phyloP scores from a whole-genome alignment of 2,113 vertebrate species.

The Melanerpes formicivorus region DNA sequence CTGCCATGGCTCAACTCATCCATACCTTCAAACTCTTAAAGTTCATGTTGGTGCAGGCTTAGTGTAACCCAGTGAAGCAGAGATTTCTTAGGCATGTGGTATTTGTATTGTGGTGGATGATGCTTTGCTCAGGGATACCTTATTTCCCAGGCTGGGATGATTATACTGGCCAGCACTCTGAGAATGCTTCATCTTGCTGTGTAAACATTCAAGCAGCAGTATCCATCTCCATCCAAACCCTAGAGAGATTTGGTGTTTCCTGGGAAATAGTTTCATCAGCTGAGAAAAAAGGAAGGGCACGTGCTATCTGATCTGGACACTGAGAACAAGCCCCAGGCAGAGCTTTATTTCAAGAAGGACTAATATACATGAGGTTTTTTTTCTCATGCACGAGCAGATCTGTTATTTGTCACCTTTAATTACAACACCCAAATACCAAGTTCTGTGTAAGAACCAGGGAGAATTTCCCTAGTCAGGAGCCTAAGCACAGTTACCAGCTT shows the following conservation, averaged over 20 bases:
- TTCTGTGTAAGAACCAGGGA: not conserved
- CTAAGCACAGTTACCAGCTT: not conserved
- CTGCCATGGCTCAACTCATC: not conserved
- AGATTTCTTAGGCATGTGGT: fast-evolving
- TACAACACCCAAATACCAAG: not conserved
- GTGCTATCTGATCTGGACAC: not conserved
- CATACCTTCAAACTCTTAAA: fast-evolving
- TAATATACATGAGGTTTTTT: not conserved
- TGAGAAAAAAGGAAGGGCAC: fast-evolving
- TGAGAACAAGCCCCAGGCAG: not conserved
- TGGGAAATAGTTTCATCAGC: not conserved
- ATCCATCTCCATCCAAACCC: not conserved
- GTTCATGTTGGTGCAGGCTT: not conserved
- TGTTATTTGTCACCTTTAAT: not conserved
- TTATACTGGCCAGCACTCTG: fast-evolving
- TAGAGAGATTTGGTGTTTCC: not conserved
- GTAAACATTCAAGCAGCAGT: no score
- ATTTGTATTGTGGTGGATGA: not conserved
- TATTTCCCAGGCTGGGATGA: not conserved
- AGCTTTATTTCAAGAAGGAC: not conserved
- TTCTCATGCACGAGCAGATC: not conserved
- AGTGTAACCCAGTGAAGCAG: not conserved
- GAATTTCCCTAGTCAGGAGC: not conserved
- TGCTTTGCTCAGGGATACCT: not conserved
- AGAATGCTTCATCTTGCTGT: not conserved